Conservation (phyloP, 64 coral and sea anemone species). For the Montipora foliosa region DNA sequence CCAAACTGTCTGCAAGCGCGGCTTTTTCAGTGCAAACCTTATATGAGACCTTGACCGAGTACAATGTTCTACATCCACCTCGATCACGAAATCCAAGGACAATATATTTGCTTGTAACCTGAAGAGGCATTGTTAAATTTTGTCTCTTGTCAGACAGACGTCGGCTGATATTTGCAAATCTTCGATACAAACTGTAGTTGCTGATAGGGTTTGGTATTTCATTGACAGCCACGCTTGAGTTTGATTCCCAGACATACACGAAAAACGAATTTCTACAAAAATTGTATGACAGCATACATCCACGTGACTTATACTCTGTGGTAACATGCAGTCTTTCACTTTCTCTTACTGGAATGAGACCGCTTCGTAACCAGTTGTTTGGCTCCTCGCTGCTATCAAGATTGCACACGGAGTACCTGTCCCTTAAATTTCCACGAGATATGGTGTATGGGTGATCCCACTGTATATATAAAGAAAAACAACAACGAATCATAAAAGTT, state of each 20-base stretch:
- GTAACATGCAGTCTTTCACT: not conserved
- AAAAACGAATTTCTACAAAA: not conserved
- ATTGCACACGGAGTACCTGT: not conserved
- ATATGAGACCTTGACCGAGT: not conserved
- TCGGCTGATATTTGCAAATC: no score
- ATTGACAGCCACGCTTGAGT: no score
- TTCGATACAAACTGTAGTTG: no score
- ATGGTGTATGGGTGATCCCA: not conserved
- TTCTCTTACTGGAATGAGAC: not conserved
- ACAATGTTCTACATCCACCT: not conserved
- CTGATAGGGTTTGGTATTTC: no score
- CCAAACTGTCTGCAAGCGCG: not conserved
- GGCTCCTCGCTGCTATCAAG: not conserved
- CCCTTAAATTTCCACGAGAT: no score
- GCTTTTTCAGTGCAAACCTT: not conserved
- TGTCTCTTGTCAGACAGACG: no score
- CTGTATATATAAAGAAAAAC: not conserved
- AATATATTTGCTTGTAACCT: not conserved
- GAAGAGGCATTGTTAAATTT: not conserved
- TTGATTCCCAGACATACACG: not conserved
- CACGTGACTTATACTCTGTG: not conserved
- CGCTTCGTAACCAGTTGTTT: not conserved
- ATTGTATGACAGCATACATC: no score
- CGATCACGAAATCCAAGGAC: not conserved
- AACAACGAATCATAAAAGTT: no score